Evolutionary conservation across 2,888 invertebrate genomes (phyloP).

Genomic region (Emmelina monodactyla): DNA sequence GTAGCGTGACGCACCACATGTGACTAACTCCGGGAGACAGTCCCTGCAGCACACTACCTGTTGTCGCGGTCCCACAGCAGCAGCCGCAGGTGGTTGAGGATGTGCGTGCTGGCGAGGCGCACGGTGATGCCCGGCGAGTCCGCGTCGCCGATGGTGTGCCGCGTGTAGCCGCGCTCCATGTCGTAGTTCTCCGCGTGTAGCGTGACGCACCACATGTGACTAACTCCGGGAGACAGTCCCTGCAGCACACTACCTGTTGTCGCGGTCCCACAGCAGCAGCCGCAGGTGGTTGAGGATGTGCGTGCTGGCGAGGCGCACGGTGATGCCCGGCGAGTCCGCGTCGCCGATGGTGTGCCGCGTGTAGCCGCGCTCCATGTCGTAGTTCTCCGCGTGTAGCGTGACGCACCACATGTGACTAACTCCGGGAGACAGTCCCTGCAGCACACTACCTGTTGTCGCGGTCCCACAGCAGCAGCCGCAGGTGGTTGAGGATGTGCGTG

Average conservation of each 20-base stretch:
- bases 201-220: too few species aligned
- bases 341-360: slow-evolving; percentile 88
- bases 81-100: slow-evolving; percentile 92
- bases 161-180: slow-evolving; percentile 91
- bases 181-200: slow-evolving; percentile 85
- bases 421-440: neutral
- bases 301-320: slow-evolving; percentile 81
- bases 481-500: slow-evolving; percentile 91
- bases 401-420: neutral
- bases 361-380: slow-evolving; percentile 94
- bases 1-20: too few species aligned
- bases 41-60: too few species aligned
- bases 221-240: too few species aligned
- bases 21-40: too few species aligned
- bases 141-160: slow-evolving; percentile 84
- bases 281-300: slow-evolving; percentile 94
- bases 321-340: slow-evolving; percentile 76
- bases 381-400: slow-evolving; percentile 70
- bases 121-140: slow-evolving; percentile 82
- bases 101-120: slow-evolving; percentile 82
- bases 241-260: slow-evolving; percentile 69
- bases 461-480: slow-evolving; percentile 94
- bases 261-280: slow-evolving; percentile 94
- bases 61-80: slow-evolving; percentile 94
- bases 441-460: slow-evolving; percentile 79